These are phyloP conservation scores for Rhagoletis zephyria DNA, from an alignment of 1,140 invertebrate genomes.

Conservation along the genomic window DNA sequence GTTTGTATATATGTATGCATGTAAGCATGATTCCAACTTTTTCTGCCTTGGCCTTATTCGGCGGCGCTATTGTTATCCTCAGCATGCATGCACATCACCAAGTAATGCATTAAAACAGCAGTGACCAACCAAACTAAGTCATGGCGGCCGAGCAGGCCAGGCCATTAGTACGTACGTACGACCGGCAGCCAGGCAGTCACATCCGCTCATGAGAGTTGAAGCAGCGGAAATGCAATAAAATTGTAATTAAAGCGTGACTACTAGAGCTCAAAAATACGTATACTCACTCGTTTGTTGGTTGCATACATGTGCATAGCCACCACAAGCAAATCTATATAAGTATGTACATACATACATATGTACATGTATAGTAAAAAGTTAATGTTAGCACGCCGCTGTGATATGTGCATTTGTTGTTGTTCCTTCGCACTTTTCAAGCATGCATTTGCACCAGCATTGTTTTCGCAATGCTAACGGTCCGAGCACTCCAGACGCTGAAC, in stretches of 20 bases:
- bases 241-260: slow-evolving; percentile 46
- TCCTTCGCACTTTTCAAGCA: background rate
- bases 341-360: background rate
- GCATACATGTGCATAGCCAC: background rate
- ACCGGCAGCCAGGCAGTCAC: slow-evolving; percentile 30
- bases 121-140: background rate
- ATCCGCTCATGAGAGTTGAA: slow-evolving; percentile 42
- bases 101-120: background rate
- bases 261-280: background rate
- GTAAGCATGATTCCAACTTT: too few relatives aligned
- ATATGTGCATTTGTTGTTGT: background rate
- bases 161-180: slow-evolving; percentile 10
- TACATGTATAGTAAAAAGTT: background rate
- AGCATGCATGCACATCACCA: too few relatives aligned
- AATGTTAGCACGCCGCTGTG: background rate
- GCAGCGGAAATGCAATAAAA: slow-evolving; percentile 51
- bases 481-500: slow-evolving; percentile 12
- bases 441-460: background rate
- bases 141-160: background rate
- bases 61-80: too few relatives aligned
- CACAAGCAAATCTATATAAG: background rate
- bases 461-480: background rate
- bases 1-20: background rate
- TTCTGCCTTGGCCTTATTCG: too few relatives aligned
- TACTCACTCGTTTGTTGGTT: background rate